Percentiles rank a stretch among this genome's conserved stretches.
Conservation (phyloP, 2,113 vertebrate genomes). For the Epinephelus fuscoguttatus region DNA sequence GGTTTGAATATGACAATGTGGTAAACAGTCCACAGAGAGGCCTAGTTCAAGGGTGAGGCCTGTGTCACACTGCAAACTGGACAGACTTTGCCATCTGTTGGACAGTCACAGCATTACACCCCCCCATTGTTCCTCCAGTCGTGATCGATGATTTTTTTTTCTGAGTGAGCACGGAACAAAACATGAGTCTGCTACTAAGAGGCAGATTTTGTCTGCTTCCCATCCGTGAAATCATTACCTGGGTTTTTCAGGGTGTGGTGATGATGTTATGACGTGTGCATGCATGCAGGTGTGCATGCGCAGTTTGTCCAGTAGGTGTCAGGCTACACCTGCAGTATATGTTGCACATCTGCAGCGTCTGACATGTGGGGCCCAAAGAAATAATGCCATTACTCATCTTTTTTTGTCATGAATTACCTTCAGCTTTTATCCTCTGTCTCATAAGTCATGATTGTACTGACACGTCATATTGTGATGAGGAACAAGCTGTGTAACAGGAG, state of each 20-base stretch:
- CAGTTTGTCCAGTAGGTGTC: slow-evolving; percentile 75
- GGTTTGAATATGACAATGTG: slow-evolving; percentile 28
- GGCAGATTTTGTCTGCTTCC: neutral
- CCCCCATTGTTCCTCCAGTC: neutral
- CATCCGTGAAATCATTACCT: slow-evolving; percentile 16
- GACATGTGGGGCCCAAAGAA: slow-evolving; percentile 27
- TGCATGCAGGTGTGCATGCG: slow-evolving; percentile 3
- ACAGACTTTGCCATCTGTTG: slow-evolving; percentile 73
- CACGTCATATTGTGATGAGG: slow-evolving; percentile 13
- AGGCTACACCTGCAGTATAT: slow-evolving; percentile 39
- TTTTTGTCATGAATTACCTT: slow-evolving; percentile 4
- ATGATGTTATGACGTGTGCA: neutral
- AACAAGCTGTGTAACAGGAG: slow-evolving; percentile 16
- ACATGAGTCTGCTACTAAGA: neutral
- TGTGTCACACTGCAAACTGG: slow-evolving; percentile 31
- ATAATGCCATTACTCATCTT: slow-evolving; percentile 1
- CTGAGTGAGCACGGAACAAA: neutral
- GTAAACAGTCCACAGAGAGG: slow-evolving; percentile 48
- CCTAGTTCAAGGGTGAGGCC: slow-evolving; percentile 58
- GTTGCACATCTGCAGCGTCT: neutral
- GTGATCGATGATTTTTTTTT: neutral
- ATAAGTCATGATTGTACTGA: slow-evolving; percentile 19
- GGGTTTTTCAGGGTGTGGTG: slow-evolving; percentile 36
- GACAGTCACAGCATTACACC: slow-evolving; percentile 51
- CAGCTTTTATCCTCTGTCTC: slow-evolving; percentile 11